Evolutionary conservation across 2,797 vertebrate species (phyloP), one percentile per base, ranked within the genome.

Genomic region (Acridotheres tristis): DNA sequence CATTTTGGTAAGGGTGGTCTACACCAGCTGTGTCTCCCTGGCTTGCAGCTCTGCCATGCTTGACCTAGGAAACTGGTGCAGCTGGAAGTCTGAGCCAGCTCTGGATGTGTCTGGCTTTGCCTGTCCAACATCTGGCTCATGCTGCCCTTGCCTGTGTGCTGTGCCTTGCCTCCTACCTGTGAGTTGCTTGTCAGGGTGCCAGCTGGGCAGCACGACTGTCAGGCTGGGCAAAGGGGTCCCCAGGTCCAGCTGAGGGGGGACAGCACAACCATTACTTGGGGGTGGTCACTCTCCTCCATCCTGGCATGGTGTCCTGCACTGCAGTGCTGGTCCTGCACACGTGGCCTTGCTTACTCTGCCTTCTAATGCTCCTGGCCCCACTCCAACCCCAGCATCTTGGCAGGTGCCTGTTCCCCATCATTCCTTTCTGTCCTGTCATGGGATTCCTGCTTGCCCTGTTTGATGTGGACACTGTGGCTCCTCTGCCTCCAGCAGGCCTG

Each of bases 1-100:
- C 2, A 95, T 99, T 45, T 93, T 99, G 84, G 99, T 99, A 97
- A 98, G 99, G 54, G 16, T 6, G 3, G 2, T n/a, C 74, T 4
- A 1, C 7, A 5, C 42, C 62, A 17, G 30, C 54, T 11, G 0
- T 8, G 10, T 55, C 58, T 48, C n/a, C 72, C 55, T 25, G 69
- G 43, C 81, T 66, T 10, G 2, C 74, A 57, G 78, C 58, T 81
- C 54, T 2, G 1, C 30, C 5, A 11, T 6, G 3, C 42, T 72
- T 54, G 22, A 17, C 75, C 53, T n/a, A 23, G 59, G 47, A 67
- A 63, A 45, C 43, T 1, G 21, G n/a, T 73, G 88, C 62, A 73
- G 51, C 20, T 55, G 80, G 54, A 74, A 71, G 25, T 34, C 20
- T 30, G 48, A 78, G 62, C 8, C 30, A 19, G 58, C 32, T 47